phyloP scores from a whole-genome alignment of 2,797 vertebrate species.

The Rhabdophis nuchalis region DNA sequence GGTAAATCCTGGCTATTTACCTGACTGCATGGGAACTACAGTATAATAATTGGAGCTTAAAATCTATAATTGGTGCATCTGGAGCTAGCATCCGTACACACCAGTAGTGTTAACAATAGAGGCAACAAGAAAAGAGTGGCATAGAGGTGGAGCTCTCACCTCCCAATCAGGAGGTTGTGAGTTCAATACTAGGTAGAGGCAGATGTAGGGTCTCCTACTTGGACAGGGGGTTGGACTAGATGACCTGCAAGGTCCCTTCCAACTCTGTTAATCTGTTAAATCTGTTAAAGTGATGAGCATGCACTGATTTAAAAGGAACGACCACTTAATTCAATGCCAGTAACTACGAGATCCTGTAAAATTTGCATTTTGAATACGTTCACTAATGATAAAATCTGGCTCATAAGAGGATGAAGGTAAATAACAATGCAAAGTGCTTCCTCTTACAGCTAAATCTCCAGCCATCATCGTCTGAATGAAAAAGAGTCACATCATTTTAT shows the following conservation, averaged over 20 bases:
- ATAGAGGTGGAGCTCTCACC: too few species aligned
- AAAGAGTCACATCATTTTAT: neutral
- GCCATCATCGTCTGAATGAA: too few species aligned
- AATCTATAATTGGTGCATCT: neutral
- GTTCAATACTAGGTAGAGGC: too few species aligned
- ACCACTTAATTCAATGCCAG: neutral
- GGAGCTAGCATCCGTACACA: neutral
- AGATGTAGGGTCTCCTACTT: too few species aligned
- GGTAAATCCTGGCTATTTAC: neutral
- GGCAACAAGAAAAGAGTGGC: neutral
- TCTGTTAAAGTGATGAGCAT: neutral
- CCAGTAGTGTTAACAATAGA: neutral
- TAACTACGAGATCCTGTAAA: neutral
- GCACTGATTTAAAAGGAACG: neutral
- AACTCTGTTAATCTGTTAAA: too few species aligned
- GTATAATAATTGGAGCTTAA: neutral
- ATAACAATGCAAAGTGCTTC: neutral
- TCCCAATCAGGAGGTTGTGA: too few species aligned
- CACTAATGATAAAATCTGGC: neutral
- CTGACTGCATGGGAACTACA: neutral
- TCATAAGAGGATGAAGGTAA: neutral
- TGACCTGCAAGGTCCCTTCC: too few species aligned
- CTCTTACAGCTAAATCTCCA: neutral
- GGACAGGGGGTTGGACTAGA: too few species aligned
- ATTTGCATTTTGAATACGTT: neutral